phyloP scores from a whole-genome alignment of 1,140 invertebrate species.

The Diorhabda sublineata region DNA sequence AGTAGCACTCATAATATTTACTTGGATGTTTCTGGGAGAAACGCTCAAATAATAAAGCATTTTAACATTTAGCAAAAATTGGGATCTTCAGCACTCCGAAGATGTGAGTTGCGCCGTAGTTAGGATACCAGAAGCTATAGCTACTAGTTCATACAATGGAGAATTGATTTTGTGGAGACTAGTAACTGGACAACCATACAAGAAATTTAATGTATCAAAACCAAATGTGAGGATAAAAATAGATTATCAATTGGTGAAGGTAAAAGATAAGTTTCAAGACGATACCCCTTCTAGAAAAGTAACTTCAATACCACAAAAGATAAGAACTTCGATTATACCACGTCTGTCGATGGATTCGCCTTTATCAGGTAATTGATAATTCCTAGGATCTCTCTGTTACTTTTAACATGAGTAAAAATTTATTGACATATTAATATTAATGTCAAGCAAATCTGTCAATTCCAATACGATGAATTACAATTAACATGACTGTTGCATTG shows the following conservation, averaged over 20 bases:
- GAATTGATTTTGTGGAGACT: constrained; percentile 70
- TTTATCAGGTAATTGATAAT: not conserved
- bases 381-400: too few relatives aligned
- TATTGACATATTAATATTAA: too few relatives aligned
- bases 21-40: too few relatives aligned
- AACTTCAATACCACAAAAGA: not conserved
- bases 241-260: constrained; percentile 33
- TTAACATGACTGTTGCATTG: too few relatives aligned
- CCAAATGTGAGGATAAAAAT: constrained; percentile 43
- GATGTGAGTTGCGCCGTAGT: constrained; percentile 65
- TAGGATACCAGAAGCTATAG: constrained; percentile 59
- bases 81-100: constrained; percentile 64
- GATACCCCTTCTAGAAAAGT: not conserved
- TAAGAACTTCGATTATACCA: not conserved
- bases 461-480: too few relatives aligned
- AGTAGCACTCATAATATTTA: too few relatives aligned
- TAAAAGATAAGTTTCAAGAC: constrained; percentile 18
- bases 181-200: constrained; percentile 42
- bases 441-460: too few relatives aligned
- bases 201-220: constrained; percentile 40
- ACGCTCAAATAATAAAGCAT: too few relatives aligned
- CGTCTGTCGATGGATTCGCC: not conserved
- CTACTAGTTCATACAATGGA: constrained; percentile 66
- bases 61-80: constrained; percentile 36
- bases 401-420: too few relatives aligned